phyloP scores from a whole-genome alignment of 2,113 vertebrate genomes.

The Pavo muticus region DNA sequence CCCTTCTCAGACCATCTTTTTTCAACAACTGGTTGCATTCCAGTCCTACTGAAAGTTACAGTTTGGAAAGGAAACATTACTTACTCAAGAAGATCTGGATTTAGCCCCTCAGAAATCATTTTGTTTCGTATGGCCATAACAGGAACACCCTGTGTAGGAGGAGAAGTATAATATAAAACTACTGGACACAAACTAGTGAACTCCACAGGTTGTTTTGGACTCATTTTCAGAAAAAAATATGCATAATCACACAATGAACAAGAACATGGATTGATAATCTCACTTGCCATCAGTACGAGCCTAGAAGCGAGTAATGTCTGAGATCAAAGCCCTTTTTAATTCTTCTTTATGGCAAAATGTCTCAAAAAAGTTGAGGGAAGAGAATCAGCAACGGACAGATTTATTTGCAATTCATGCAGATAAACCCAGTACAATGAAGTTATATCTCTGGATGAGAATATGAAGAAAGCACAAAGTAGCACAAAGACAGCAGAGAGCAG shows the following conservation, averaged over 20 bases:
- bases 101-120: slow-evolving; percentile 93
- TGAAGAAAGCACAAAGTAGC: not conserved
- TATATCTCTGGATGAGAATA: not conserved
- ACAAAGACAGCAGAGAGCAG: not conserved
- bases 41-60: not conserved
- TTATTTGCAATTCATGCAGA: not conserved
- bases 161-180: not conserved
- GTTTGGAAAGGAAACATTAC: slow-evolving; percentile 63
- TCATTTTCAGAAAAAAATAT: not conserved
- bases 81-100: slow-evolving; percentile 95
- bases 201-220: not conserved
- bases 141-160: slow-evolving; percentile 89
- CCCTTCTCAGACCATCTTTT: not conserved
- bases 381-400: not conserved
- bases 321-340: not conserved
- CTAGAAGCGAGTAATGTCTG: not conserved
- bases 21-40: not conserved
- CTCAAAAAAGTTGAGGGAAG: not conserved
- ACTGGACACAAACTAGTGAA: not conserved
- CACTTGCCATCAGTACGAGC: not conserved
- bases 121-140: slow-evolving; percentile 98
- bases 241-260: not conserved
- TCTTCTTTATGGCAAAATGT: not conserved
- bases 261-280: not conserved
- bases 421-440: not conserved